A percentile compares a stretch with the other conserved stretches of the same genome.
Evolutionary conservation across 2,113 vertebrate species (phyloP).

Genomic region (Notarius quadriscutis): DNA sequence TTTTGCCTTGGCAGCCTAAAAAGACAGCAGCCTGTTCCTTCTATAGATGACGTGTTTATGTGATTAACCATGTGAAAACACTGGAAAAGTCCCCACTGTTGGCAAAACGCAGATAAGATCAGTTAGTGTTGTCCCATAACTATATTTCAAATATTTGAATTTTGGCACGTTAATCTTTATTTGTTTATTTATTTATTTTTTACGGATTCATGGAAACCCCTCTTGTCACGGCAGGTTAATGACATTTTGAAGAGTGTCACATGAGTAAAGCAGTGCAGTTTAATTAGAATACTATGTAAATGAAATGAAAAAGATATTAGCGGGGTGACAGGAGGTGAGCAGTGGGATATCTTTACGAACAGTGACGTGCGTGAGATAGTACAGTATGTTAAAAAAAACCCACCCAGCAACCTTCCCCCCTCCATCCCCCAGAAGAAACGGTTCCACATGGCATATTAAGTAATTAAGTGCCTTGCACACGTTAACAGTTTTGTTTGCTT

Average conservation of each 20-base stretch:
- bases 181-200: neutral
- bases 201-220: neutral
- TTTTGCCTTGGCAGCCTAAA: conserved; percentile 54
- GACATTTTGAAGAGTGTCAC: neutral
- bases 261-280: neutral
- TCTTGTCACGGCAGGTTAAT: neutral
- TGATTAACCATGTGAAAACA: conserved; percentile 39
- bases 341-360: neutral
- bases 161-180: neutral
- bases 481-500: conserved; percentile 39
- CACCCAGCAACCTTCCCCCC: neutral
- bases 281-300: neutral
- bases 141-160: conserved; percentile 24
- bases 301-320: neutral
- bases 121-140: conserved; percentile 16
- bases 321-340: neutral
- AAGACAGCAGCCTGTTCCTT: conserved; percentile 22
- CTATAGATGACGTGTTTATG: conserved; percentile 15
- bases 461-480: conserved; percentile 15
- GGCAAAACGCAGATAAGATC: conserved; percentile 12
- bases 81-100: conserved; percentile 37
- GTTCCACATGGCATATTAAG: conserved; percentile 12
- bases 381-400: conserved; percentile 9
- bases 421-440: neutral
- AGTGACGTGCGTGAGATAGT: neutral